Evolutionary conservation across 2,888 invertebrate genomes (phyloP), one percentile per base, ranked within the genome.

Genomic region (Sylvicola fuscatus): DNA sequence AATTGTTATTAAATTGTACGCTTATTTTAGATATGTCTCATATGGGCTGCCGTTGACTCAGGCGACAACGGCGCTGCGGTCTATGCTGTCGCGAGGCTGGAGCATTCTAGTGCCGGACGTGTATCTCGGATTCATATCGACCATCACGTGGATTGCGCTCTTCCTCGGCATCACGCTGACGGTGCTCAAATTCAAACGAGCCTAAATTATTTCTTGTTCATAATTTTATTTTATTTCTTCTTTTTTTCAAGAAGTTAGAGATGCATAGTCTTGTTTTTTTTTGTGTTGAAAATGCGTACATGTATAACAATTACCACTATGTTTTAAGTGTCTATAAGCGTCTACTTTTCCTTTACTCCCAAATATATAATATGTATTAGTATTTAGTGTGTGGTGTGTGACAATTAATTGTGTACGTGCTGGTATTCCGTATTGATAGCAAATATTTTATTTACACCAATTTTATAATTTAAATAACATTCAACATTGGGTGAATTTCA

Each of bases 51-150:
- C 92, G 0, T 61, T 90, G 35, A 92, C 92, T 1, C 65, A 87
- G 53, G 87, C 90, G n/a, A 89, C 89, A n/a, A 81, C 87, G 30
- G 77, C 89, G 2, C 64, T 92, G 35, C 65, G 92, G 35, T 80
- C 82, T 36, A 81, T 89, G 59, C 65, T 89, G 33, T 86, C 86
- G 0, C 64, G 87, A 44, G 92, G 92, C 33, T 89, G 90, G 89
- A 68, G 70, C 32, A 66, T 92, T 37, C 51, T 66, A 1, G 81
- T 87, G 49, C 66, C 74, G 0, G 79, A 80, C 36, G 90, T 92
- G 0, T 90, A 87, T 60, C 70, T 76, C 53, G 90, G 90, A 13
- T 90, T 82, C 57, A 64, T 90, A 2, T 71, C 87, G 27, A 86
- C 87, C 2, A 62, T 84, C 33, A 65, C 70, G 30, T 92, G 92